Evolutionary conservation across 2,888 invertebrate genomes (phyloP).

Genomic region (Chymomyza caudatula): DNA sequence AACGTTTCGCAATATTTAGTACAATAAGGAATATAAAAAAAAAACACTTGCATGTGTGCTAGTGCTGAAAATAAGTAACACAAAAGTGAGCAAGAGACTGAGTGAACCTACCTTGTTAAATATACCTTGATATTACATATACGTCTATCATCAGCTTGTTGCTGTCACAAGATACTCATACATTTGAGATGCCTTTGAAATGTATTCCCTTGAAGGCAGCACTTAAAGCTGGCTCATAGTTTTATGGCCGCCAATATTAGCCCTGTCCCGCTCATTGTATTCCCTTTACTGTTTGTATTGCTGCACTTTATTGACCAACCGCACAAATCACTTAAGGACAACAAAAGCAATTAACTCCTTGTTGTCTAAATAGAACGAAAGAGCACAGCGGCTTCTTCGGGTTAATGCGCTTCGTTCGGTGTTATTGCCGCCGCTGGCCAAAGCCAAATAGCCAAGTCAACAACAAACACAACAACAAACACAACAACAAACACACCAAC

Average conservation of each 20-base stretch:
- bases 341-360: constrained; percentile 12
- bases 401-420: neutral
- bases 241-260: no score
- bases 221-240: neutral
- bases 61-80: no score
- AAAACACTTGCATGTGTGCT: no score
- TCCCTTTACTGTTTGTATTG: constrained; percentile 3
- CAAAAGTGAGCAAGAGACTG: no score
- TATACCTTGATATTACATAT: no score
- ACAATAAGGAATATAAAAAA: no score
- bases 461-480: neutral
- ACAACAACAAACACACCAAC: neutral
- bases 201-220: neutral
- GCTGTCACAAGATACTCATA: no score
- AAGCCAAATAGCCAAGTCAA: neutral
- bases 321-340: constrained; percentile 29
- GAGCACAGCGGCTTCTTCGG: neutral
- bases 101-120: no score
- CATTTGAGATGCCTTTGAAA: neutral
- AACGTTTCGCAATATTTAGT: no score
- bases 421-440: neutral
- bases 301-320: constrained; percentile 29
- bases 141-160: neutral
- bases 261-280: no score
- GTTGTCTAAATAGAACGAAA: neutral